Conservation (phyloP, 2,888 invertebrate genomes). For the Amiota mariae region DNA sequence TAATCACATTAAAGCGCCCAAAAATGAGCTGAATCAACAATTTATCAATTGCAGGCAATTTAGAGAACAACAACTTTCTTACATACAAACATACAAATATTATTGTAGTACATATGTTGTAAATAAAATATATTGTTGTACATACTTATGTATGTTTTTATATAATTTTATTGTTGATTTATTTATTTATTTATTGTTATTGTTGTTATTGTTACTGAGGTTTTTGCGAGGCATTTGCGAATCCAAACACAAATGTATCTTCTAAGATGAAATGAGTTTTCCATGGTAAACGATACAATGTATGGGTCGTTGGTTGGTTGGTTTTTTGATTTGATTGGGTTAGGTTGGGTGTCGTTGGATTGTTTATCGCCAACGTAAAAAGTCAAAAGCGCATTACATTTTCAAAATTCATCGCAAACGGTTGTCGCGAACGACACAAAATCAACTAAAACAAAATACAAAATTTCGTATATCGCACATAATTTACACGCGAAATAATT, state of each 20-base stretch:
- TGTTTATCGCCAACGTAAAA: constrained; percentile 2
- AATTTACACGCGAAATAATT: constrained; percentile 55
- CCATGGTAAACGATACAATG: background rate
- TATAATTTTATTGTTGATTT: background rate
- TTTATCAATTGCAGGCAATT: constrained; percentile 71
- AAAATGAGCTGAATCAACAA: constrained; percentile 52
- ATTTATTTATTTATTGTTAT: background rate
- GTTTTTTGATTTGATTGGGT: too few relatives aligned
- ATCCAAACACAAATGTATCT: background rate
- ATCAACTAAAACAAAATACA: constrained; percentile 39
- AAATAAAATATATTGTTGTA: constrained; percentile 10
- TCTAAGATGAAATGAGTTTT: too few relatives aligned
- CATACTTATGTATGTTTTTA: constrained; percentile 26
- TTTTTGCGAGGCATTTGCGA: constrained; percentile 24
- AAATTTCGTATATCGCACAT: constrained; percentile 70
- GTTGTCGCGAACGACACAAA: constrained; percentile 2
- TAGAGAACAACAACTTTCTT: constrained; percentile 40
- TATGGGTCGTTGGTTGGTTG: constrained; percentile 1
- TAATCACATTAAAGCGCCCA: constrained; percentile 34
- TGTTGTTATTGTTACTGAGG: constrained; percentile 22
- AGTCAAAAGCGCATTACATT: constrained; percentile 17
- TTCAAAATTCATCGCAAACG: constrained; percentile 23
- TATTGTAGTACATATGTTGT: constrained; percentile 42
- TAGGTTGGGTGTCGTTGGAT: too few relatives aligned
- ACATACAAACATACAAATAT: too few relatives aligned